A percentile compares a stretch with the other conserved stretches of the same genome.
These are phyloP conservation scores for Gymnoscelis rufifasciata DNA, from an alignment of 2,888 invertebrate genomes.

Conservation along the genomic window DNA sequence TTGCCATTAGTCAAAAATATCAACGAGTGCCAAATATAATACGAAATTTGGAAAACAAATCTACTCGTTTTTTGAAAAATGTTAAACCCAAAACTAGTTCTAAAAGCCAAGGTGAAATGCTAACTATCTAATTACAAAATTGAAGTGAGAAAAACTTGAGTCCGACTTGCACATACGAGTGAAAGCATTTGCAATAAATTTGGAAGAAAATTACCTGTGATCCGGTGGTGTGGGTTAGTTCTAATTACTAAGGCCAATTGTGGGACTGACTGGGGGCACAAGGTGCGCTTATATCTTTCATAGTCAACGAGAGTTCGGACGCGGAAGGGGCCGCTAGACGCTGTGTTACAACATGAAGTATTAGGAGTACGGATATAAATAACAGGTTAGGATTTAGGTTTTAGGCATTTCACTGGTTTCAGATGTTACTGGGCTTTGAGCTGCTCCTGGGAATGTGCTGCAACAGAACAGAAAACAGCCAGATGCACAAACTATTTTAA, in stretches of 20 bases:
- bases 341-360: constrained; percentile 8
- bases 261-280: constrained; percentile 8
- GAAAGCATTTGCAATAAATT: constrained; percentile 36
- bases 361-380: constrained; percentile 24
- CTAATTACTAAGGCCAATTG: constrained; percentile 21
- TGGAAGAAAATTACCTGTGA: constrained; percentile 59
- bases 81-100: constrained; percentile 39
- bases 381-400: constrained; percentile 30
- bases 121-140: constrained; percentile 26
- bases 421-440: constrained; percentile 54
- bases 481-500: constrained; percentile 67
- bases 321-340: not conserved
- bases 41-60: constrained; percentile 47
- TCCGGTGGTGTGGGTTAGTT: constrained; percentile 53
- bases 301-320: constrained; percentile 3
- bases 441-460: constrained; percentile 68
- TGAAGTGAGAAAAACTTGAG: constrained; percentile 17
- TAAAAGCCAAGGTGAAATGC: constrained; percentile 51
- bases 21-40: constrained; percentile 30
- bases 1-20: constrained; percentile 74
- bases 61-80: constrained; percentile 20
- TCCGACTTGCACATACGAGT: constrained; percentile 21
- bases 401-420: constrained; percentile 51
- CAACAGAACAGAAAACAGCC: constrained; percentile 73
- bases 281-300: constrained; percentile 8